Percentiles rank a stretch among this genome's conserved stretches.
These are phyloP conservation scores for Bombus ignitus DNA, from an alignment of 1,140 invertebrate species.

Conservation along the genomic window DNA sequence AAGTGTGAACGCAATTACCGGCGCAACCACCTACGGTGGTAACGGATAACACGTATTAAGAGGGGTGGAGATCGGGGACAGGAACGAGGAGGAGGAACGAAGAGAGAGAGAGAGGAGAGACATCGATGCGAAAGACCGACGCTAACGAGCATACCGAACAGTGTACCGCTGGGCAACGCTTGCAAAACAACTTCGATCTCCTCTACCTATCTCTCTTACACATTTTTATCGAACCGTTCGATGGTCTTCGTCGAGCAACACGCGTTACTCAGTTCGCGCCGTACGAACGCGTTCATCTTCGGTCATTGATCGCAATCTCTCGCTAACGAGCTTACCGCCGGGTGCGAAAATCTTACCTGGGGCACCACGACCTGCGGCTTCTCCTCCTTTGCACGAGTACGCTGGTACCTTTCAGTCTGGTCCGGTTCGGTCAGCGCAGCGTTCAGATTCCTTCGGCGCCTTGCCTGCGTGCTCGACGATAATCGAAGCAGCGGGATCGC, in stretches of 20 bases:
- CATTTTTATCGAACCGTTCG: constrained; percentile 17
- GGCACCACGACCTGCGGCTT: constrained; percentile 55
- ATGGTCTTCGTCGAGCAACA: not conserved
- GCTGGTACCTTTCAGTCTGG: not conserved
- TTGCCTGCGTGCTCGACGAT: constrained; percentile 58
- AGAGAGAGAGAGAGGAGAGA: constrained; percentile 22
- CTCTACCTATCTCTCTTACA: constrained; percentile 37
- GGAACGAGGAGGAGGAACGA: not conserved
- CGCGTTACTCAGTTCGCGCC: constrained; percentile 56
- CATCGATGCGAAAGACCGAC: constrained; percentile 55
- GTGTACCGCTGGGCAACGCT: constrained; percentile 60
- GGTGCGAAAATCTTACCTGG: constrained; percentile 77
- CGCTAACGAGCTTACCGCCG: constrained; percentile 79
- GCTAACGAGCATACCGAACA: constrained; percentile 73
- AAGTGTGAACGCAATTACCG: constrained; percentile 81
- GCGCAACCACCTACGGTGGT: constrained; percentile 77
- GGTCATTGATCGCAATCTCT: constrained; percentile 81
- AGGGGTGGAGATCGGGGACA: constrained; percentile 4
- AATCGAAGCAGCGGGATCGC: constrained; percentile 56
- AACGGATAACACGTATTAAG: constrained; percentile 78
- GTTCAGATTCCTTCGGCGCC: constrained; percentile 24
- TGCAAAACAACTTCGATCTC: constrained; percentile 67
- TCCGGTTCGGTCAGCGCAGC: not conserved
- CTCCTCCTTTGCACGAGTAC: constrained; percentile 22
- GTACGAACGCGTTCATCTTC: constrained; percentile 80